Conservation (phyloP, 23 tunicate species). For the Halocynthia roretzi region DNA sequence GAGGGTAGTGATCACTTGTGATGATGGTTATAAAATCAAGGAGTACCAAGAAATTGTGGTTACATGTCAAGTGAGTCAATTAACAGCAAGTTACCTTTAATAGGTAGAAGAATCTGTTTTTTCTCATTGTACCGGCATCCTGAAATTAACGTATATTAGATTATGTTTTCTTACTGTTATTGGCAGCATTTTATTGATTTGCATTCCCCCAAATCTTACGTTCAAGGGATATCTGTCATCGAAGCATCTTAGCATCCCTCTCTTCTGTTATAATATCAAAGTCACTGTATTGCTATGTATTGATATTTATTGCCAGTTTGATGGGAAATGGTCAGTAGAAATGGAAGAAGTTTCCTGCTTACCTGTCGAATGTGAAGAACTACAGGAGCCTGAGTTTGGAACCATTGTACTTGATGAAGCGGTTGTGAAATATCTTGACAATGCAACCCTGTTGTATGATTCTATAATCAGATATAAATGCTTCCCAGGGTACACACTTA, state of each 20-base stretch:
- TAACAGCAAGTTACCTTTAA: too few relatives aligned
- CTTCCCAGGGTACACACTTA: constrained; percentile 59
- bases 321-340: constrained; percentile 37
- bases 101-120: too few relatives aligned
- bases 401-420: constrained; percentile 7
- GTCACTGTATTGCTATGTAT: too few relatives aligned
- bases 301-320: constrained; percentile 15
- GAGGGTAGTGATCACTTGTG: constrained; percentile 29
- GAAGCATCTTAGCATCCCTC: too few relatives aligned
- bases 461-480: constrained; percentile 45
- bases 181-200: not conserved
- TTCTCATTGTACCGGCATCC: too few relatives aligned
- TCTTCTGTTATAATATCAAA: too few relatives aligned
- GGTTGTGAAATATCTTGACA: not conserved
- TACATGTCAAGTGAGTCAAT: constrained; percentile 32
- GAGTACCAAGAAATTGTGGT: constrained; percentile 6
- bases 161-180: too few relatives aligned
- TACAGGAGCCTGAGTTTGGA: constrained; percentile 37
- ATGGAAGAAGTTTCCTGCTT: constrained; percentile 23
- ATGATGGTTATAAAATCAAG: constrained; percentile 44
- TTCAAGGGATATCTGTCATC: too few relatives aligned
- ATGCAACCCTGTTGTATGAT: constrained; percentile 18
- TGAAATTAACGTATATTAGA: too few relatives aligned
- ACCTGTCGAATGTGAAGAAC: constrained; percentile 42
- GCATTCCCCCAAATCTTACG: not conserved